Base-by-base conservation (phyloP, 2,797 vertebrate species). In the Lepilemur septentrionalis region DNA sequence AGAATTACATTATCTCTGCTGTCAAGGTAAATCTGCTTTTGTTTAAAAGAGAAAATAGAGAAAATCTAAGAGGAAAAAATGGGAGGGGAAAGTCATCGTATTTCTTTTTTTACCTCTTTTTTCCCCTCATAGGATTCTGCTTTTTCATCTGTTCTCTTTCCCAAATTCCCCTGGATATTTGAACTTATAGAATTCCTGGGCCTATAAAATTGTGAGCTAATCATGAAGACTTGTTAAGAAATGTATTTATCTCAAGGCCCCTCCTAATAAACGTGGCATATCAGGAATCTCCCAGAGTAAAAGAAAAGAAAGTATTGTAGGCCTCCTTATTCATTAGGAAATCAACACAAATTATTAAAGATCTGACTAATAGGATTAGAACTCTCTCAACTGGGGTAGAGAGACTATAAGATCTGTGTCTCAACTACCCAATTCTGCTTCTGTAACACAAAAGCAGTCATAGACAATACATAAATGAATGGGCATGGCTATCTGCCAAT, bases 1-100 rank as follows among this genome's bases (percentile, higher is more conserved):
- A 97, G 90, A 98, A 96, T 98, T 98, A 97, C 82, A 87, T 98
- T 96, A 97, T 85, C 90, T 93, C 92, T 78, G 81, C 93, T 93
- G 84, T 81, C 93, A 95, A 61, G 38, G 48, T 50, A 7, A 97
- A 96, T 80, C 81, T 84, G 83, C 79, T 93, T 75, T 15, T 85
- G 73, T 95, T 96, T 84, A 94, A 95, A 97, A 97, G 50, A 94
- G 76, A 89, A 91, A 89, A 57, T 32, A 63, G 35, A 75, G 28
- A 72, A 81, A 30, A 81, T 78, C 28, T 83, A 75, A 86, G 63
- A 78, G 20, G 55, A 61, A 80, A 80, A 96, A 92, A 69, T 69
- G 41, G 28, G 52, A 32, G 10, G 15, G 14, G 23, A 57, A 38
- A 75, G 11, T 38, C 12, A 87, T 20, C 48, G 10, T 65, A 79